Conservation (phyloP, 1,140 invertebrate genomes). For the Teleogryllus occipitalis region DNA sequence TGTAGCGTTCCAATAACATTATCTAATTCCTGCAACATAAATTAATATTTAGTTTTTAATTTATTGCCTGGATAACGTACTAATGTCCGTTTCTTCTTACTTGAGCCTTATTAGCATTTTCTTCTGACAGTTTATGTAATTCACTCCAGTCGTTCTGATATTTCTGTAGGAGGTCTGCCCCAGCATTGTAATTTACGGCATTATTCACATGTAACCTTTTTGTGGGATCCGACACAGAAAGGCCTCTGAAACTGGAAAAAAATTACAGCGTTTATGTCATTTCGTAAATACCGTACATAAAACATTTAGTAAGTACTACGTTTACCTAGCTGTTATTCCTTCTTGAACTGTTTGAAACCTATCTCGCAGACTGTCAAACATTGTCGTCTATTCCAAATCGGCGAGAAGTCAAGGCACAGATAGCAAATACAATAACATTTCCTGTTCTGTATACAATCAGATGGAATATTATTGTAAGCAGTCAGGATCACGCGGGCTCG, state of each 20-base stretch:
- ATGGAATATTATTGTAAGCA: not conserved
- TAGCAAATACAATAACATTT: not conserved
- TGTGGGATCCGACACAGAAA: conserved; percentile 14
- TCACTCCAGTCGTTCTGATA: conserved; percentile 58
- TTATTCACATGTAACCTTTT: conserved; percentile 23
- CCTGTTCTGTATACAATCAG: not conserved
- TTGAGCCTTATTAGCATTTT: conserved; percentile 50
- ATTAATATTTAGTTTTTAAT: not conserved
- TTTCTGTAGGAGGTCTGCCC: conserved; percentile 47
- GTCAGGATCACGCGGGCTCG: not conserved
- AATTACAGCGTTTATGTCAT: not conserved
- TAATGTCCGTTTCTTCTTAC: conserved; percentile 24
- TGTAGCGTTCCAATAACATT: conserved; percentile 45
- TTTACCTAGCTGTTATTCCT: conserved; percentile 41
- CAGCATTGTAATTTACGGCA: conserved; percentile 46
- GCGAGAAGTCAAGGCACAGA: not conserved
- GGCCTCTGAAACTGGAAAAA: conserved; percentile 16
- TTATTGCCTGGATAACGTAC: not conserved
- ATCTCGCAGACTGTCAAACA: conserved; percentile 41
- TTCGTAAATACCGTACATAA: not conserved
- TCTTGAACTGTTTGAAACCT: conserved; percentile 44
- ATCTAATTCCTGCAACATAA: conserved; percentile 40
- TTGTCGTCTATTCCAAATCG: conserved; percentile 21
- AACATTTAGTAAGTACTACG: not conserved
- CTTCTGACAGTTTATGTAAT: conserved; percentile 50